Evolutionary conservation across 1,140 invertebrate genomes (phyloP).

Genomic region (Eriocheir sinensis): DNA sequence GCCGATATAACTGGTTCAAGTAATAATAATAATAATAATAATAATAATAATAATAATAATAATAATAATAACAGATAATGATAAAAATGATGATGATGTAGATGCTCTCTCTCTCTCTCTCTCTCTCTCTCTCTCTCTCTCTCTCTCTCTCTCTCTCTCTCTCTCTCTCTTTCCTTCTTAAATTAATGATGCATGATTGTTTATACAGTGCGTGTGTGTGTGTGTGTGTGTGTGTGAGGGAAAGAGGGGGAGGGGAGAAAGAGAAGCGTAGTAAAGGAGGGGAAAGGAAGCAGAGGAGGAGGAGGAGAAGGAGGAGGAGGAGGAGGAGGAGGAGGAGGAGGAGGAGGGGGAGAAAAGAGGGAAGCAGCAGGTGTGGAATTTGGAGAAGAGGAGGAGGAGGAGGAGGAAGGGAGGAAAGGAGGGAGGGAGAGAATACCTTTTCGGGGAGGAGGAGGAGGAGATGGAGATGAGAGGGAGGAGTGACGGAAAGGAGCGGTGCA

Average conservation of each 20-base stretch:
- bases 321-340: not conserved
- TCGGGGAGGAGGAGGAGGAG: slow-evolving; percentile 17
- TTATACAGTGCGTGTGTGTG: slow-evolving; percentile 48
- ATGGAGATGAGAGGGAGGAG: not conserved
- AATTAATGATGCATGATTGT: too few relatives aligned
- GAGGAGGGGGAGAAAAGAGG: not conserved
- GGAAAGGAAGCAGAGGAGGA: not conserved
- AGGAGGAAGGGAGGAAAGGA: not conserved
- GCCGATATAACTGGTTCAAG: not conserved
- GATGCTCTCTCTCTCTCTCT: not conserved
- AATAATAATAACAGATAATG: too few relatives aligned
- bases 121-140: not conserved
- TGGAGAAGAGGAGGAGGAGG: not conserved
- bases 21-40: slow-evolving; percentile 11
- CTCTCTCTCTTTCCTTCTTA: not conserved
- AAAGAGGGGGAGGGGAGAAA: not conserved
- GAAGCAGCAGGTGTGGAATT: too few relatives aligned
- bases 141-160: not conserved
- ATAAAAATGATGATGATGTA: too few relatives aligned
- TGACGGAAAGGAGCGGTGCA: too few relatives aligned
- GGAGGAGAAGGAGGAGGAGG: not conserved
- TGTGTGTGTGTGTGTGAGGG: slow-evolving; percentile 42
- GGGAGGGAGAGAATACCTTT: not conserved
- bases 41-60: slow-evolving; percentile 28
- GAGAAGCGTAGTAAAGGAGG: not conserved